phyloP scores from a whole-genome alignment of 2,888 invertebrate genomes.

The Hydrotaea diabolus region DNA sequence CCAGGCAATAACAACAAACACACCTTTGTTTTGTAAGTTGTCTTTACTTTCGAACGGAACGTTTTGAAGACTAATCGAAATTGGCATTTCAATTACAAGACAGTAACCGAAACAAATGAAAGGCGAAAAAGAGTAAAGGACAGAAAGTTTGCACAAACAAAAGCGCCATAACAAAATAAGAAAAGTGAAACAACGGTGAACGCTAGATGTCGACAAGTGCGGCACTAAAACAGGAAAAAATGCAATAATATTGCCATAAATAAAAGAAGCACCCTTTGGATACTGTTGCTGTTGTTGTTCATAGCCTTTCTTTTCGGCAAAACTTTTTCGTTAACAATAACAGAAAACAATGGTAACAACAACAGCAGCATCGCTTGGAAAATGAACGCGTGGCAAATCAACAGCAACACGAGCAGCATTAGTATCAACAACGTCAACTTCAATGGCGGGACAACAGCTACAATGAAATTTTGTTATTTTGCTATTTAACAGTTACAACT shows the following conservation, averaged over 20 bases:
- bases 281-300: neutral
- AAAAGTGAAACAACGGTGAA: neutral
- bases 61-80: conserved; percentile 53
- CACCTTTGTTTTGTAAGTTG: conserved; percentile 58
- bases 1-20: conserved; percentile 49
- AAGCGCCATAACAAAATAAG: conserved; percentile 8
- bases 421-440: conserved; percentile 14
- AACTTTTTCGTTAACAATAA: conserved; percentile 32
- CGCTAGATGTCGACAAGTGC: neutral
- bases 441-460: conserved; percentile 16
- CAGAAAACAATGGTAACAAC: conserved; percentile 4
- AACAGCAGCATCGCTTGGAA: neutral
- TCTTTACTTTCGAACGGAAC: conserved; percentile 45
- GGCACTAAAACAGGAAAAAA: neutral
- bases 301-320: neutral
- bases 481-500: conserved; percentile 44
- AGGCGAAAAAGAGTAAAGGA: neutral
- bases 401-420: conserved; percentile 33
- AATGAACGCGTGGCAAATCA: conserved; percentile 30
- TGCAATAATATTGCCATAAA: conserved; percentile 41
- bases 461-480: conserved; percentile 30
- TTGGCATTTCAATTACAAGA: conserved; percentile 61
- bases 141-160: neutral
- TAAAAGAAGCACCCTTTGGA: conserved; percentile 26
- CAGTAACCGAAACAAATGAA: conserved; percentile 21